Evolutionary conservation across 37 sponge, comb jelly and placozoan genomes (phyloP), one percentile per base, ranked within the genome.

Genomic region (Theonella swinhoei): DNA sequence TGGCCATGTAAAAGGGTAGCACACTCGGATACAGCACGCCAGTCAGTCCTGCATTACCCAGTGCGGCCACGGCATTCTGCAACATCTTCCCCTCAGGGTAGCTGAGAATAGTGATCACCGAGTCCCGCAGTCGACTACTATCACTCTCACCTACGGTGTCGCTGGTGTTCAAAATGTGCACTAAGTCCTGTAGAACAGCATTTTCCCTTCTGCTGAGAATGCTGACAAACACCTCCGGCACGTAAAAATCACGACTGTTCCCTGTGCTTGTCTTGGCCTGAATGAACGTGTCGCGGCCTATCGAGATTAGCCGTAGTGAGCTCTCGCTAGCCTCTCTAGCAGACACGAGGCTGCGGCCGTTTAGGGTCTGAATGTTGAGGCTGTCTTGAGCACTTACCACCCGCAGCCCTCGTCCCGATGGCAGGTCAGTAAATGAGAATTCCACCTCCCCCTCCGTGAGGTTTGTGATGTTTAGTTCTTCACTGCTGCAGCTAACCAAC

Each of bases 1-100:
- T 79, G 26, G 71, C 42, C 65, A 78, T 72, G 80, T 70, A 74
- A 0, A 89, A 42, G 24, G 77, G 79, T 40, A 89, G 64, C 8
- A 33, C 43, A 39, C 76, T 23, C 3, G 78, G 74, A 31, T 69
- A 77, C 25, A 37, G 39, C 25, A 24, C 11, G 28, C 89, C 84
- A 34, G 64, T 78, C 39, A 89, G 22, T 32, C 79, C 84, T 26
- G 3, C 19, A 29, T 43, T 24, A 17, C 84, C 89, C 5, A 89
- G 40, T 2, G 74, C 36, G 25, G 33, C 28, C 19, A 79, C 72
- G 23, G 80, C 79, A 3, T 62, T 32, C 20, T 36, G 24, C 11
- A 89, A 70, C 0, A 89, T 64, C 0, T 30, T 20, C 0, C 32
- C 42, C 38, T 89, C 84, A 39, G 68, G 74, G 20, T 1, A 60